Evolutionary conservation across 2,888 invertebrate genomes (phyloP).

Genomic region (Argyresthia albistria): DNA sequence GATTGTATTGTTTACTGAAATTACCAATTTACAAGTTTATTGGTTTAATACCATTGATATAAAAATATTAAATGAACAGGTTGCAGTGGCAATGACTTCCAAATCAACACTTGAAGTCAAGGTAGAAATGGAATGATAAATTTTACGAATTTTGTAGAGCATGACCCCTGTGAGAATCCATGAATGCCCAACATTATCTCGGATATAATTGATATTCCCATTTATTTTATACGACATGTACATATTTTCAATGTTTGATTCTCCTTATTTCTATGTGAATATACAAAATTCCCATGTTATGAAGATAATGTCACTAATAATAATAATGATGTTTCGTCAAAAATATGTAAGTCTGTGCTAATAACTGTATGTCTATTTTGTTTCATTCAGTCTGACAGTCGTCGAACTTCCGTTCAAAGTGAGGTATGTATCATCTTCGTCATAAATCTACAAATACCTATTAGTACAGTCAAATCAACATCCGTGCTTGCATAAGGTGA

Average conservation of each 20-base stretch:
- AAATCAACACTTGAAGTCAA: slow-evolving; percentile 48
- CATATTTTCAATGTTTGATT: not conserved
- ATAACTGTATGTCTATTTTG: slow-evolving; percentile 6
- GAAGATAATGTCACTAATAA: not conserved
- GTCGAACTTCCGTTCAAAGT: slow-evolving; percentile 48
- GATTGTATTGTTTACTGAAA: not conserved
- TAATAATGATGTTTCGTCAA: not conserved
- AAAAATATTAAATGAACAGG: slow-evolving; percentile 30
- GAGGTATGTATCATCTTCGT: slow-evolving; percentile 43
- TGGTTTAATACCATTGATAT: too few species aligned
- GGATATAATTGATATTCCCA: not conserved
- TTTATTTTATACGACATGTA: not conserved
- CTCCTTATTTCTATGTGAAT: not conserved
- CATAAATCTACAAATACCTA: too few species aligned
- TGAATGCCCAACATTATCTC: not conserved
- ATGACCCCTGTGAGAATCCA: slow-evolving; percentile 7
- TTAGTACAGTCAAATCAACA: too few species aligned
- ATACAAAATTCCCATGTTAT: not conserved
- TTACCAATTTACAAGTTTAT: not conserved
- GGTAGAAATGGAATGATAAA: slow-evolving; percentile 30
- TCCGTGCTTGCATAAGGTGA: too few species aligned
- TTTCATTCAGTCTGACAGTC: slow-evolving; percentile 42
- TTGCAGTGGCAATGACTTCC: slow-evolving; percentile 35
- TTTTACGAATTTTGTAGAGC: not conserved
- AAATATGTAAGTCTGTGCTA: slow-evolving; percentile 5